phyloP scores from a whole-genome alignment of 2,888 invertebrate species.

The Meliscaeva auricollis region DNA sequence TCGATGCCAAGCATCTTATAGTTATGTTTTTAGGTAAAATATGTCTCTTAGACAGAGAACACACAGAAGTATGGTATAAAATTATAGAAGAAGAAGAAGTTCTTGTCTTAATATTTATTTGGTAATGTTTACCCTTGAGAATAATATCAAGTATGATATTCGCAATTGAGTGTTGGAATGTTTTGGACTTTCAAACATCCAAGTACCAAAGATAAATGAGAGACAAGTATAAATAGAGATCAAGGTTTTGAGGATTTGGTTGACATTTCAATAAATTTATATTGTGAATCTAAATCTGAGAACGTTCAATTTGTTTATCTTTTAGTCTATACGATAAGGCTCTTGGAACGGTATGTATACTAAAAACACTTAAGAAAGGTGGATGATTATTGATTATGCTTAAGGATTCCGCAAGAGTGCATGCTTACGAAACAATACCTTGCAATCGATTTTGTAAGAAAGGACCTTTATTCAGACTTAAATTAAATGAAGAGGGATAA shows the following conservation, averaged over 20 bases:
- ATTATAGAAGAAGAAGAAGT: not conserved
- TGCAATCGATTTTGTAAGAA: too few species aligned
- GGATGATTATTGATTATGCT: too few species aligned
- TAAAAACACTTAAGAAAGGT: too few species aligned
- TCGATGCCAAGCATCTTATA: not conserved
- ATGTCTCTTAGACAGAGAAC: conserved; percentile 18
- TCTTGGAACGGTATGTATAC: too few species aligned
- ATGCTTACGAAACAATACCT: too few species aligned
- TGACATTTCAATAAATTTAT: conserved; percentile 68
- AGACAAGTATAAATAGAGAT: not conserved
- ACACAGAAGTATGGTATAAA: not conserved
- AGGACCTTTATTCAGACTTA: too few species aligned
- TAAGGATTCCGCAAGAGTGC: too few species aligned
- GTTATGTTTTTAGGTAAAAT: conserved; percentile 5
- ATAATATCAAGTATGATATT: conserved; percentile 56
- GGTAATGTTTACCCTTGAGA: conserved; percentile 61
- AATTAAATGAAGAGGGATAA: too few species aligned
- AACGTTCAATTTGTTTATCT: not conserved
- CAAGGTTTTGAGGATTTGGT: conserved; percentile 47
- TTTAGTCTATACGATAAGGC: not conserved
- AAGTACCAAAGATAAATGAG: not conserved
- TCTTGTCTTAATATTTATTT: conserved; percentile 73
- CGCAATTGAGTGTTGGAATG: conserved; percentile 40
- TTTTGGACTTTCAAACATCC: conserved; percentile 1
- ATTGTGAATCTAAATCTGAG: conserved; percentile 48